A percentile compares a stretch with the other conserved stretches of the same genome.
Evolutionary conservation across 2,797 vertebrate species (phyloP).

Genomic region (Urophycis tenuis): DNA sequence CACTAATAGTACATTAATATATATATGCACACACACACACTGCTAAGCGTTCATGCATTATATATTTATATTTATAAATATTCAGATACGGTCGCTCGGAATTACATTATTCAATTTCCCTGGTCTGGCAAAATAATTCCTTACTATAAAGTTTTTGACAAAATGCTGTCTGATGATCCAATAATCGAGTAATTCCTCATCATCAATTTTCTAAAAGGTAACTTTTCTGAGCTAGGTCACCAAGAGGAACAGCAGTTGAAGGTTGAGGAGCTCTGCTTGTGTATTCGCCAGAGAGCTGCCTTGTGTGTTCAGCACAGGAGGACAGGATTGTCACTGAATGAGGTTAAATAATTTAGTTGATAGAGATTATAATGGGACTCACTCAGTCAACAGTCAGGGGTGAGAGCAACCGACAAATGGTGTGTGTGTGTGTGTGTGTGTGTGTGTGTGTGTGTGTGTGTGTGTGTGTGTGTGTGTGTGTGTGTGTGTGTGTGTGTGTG

Average conservation of each 20-base stretch:
- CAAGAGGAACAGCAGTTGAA: not conserved
- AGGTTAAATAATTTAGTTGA: slow-evolving; percentile 70
- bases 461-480: slow-evolving; percentile 25
- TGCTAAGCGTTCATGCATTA: not conserved
- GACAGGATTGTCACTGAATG: slow-evolving; percentile 58
- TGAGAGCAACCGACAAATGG: slow-evolving; percentile 14
- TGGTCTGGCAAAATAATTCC: not conserved
- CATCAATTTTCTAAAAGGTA: not conserved
- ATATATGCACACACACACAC: slow-evolving; percentile 12
- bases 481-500: slow-evolving; percentile 18
- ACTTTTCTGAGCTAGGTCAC: not conserved
- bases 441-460: slow-evolving; percentile 22
- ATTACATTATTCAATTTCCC: not conserved
- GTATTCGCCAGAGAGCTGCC: slow-evolving; percentile 34
- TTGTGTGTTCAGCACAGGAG: slow-evolving; percentile 41
- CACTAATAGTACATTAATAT: not conserved
- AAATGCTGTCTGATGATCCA: not conserved
- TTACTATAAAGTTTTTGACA: not conserved
- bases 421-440: slow-evolving; percentile 11
- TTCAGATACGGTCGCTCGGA: not conserved
- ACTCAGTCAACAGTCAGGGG: slow-evolving; percentile 54
- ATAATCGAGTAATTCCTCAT: not conserved
- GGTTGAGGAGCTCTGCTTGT: slow-evolving; percentile 31
- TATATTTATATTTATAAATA: not conserved
- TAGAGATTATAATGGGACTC: slow-evolving; percentile 70